phyloP scores from a whole-genome alignment of 2,888 invertebrate species.

The Electrophaes corylata region DNA sequence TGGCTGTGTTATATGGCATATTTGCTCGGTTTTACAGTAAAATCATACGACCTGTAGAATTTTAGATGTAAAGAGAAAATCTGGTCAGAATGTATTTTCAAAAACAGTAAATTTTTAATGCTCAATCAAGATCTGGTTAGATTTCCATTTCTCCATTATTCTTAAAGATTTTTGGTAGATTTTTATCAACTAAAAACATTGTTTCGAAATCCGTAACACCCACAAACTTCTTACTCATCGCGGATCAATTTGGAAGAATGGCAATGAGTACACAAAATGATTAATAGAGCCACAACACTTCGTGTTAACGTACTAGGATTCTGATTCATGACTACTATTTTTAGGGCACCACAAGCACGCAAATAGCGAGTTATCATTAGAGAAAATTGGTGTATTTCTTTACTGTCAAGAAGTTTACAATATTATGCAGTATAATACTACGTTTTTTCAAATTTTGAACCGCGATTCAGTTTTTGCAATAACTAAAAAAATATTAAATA shows the following conservation, averaged over 20 bases:
- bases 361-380: slow-evolving; percentile 26
- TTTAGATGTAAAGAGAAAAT: not conserved
- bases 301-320: slow-evolving; percentile 35
- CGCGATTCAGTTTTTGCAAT: not conserved
- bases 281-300: slow-evolving; percentile 52
- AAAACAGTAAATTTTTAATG: too few species aligned
- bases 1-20: slow-evolving; percentile 23
- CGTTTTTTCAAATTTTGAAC: too few species aligned
- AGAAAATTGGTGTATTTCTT: slow-evolving; percentile 7
- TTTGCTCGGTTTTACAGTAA: slow-evolving; percentile 19
- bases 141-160: too few species aligned
- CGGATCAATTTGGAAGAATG: slow-evolving; percentile 51
- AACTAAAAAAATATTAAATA: not conserved
- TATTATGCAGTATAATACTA: too few species aligned
- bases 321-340: slow-evolving; percentile 31
- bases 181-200: too few species aligned
- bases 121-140: too few species aligned
- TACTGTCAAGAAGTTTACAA: not conserved
- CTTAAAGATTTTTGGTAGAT: too few species aligned
- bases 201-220: slow-evolving; percentile 47
- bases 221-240: slow-evolving; percentile 59
- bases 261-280: slow-evolving; percentile 53
- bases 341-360: slow-evolving; percentile 21
- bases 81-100: too few species aligned
- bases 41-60: not conserved